These are phyloP conservation scores for Mesoclemmys tuberculata DNA, from an alignment of 2,113 vertebrate species.

Conservation along the genomic window DNA sequence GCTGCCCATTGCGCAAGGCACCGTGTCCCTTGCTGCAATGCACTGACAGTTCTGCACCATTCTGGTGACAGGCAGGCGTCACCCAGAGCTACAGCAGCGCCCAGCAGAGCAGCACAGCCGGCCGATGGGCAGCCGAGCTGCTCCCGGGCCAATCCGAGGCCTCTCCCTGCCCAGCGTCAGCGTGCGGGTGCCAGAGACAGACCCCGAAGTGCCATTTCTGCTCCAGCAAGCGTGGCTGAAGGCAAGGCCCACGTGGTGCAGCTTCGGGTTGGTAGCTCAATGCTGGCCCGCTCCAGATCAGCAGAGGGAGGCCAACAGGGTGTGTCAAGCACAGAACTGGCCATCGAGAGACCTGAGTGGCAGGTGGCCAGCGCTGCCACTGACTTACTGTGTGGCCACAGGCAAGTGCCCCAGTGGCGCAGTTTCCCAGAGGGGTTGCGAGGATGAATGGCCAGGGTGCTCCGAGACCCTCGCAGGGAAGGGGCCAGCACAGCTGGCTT, in stretches of 20 bases:
- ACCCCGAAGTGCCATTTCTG: background rate
- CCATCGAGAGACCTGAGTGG: background rate
- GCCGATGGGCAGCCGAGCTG: background rate
- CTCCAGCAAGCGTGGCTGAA: too few relatives aligned
- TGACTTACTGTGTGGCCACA: background rate
- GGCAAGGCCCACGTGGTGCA: too few relatives aligned
- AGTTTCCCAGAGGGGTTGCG: background rate
- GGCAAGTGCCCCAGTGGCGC: background rate
- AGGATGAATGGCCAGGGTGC: background rate
- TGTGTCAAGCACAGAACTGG: background rate
- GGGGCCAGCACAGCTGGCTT: background rate
- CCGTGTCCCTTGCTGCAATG: rapidly evolving
- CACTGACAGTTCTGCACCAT: background rate
- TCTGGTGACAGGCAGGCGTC: background rate
- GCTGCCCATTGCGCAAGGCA: background rate
- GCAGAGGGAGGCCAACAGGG: background rate
- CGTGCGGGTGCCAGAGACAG: rapidly evolving
- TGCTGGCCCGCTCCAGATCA: background rate
- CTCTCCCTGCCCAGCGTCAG: too few relatives aligned
- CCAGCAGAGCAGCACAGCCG: background rate
- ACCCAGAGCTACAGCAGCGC: background rate
- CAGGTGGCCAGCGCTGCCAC: background rate
- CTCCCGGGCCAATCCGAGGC: background rate
- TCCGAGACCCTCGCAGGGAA: background rate
- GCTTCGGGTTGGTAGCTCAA: too few relatives aligned